These are phyloP conservation scores for Diloba caeruleocephala DNA, from an alignment of 2,888 invertebrate genomes.

Conservation along the genomic window DNA sequence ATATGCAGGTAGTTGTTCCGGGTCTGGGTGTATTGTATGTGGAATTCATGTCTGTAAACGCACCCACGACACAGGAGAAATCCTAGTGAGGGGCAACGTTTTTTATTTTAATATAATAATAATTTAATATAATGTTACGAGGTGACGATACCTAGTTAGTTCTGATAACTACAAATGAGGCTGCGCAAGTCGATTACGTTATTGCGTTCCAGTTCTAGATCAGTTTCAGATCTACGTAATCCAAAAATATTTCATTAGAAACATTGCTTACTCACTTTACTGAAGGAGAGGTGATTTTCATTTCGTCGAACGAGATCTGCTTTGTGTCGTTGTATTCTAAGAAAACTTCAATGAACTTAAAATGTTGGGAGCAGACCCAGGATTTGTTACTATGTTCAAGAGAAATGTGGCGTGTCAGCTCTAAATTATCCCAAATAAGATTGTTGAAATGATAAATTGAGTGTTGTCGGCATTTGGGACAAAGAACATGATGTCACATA, in stretches of 20 bases:
- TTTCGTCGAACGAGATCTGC: constrained; percentile 51
- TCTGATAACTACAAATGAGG: too few relatives aligned
- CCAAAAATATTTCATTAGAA: constrained; percentile 37
- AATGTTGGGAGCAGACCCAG: constrained; percentile 29
- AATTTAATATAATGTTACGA: too few relatives aligned
- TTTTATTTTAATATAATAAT: too few relatives aligned
- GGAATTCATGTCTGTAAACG: too few relatives aligned
- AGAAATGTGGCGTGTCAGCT: constrained; percentile 42
- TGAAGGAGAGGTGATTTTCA: constrained; percentile 26
- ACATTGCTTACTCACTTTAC: constrained; percentile 36
- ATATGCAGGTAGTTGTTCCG: too few relatives aligned
- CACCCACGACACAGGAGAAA: too few relatives aligned
- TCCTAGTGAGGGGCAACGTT: too few relatives aligned
- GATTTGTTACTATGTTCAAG: constrained; percentile 47
- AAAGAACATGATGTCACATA: constrained; percentile 46
- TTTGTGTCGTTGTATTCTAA: constrained; percentile 49
- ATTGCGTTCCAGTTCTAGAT: constrained; percentile 9
- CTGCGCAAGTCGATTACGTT: too few relatives aligned
- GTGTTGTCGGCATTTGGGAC: constrained; percentile 45
- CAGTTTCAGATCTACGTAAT: constrained; percentile 5
- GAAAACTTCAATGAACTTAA: constrained; percentile 41
- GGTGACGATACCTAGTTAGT: too few relatives aligned
- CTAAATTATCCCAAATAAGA: constrained; percentile 61
- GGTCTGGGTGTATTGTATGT: too few relatives aligned
- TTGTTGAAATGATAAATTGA: constrained; percentile 53